Base-by-base conservation (phyloP, 2,797 vertebrate species). In the Distichodus sexfasciatus region DNA sequence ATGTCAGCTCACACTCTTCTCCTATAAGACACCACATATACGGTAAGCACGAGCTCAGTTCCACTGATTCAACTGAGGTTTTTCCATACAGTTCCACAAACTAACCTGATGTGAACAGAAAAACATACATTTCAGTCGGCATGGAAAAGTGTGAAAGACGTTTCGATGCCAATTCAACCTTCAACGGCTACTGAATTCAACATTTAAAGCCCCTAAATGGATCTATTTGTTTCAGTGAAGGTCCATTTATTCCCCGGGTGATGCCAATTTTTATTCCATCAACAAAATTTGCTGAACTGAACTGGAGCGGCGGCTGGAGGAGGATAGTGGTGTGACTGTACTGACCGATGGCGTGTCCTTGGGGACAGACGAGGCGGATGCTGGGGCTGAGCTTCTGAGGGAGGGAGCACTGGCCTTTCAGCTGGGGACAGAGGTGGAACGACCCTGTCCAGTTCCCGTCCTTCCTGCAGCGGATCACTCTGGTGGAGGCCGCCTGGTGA, bases 371-470 rank as follows among this genome's bases (percentile, higher is more conserved):
- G 79, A 96, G 87, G 75, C 93, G 93, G 33, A 98, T 91, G 78
- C 88, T 91, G 48, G 90, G 89, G 84, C 92, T 94, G 81, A 96
- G 91, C 79, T 92, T 93, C n/a, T 90, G 91, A 35, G 97, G 96
- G 77, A 92, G 89, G 0, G 93, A 81, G 75, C 97, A 99, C 65
- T 96, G 93, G 51, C 97, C 97, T 76, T 90, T 93, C 89, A 92
- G 93, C 66, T 94, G 88, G 47, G 86, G 82, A 86, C 97, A 99
- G n/a, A 99, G 76, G n/a, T 91, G 92, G 84, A 99, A 97, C 0
- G 93, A 93, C 21, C 95, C 95, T 0, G 94, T 98, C 97, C 97
- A 99, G 76, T 94, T 97, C 19, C 97, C 97, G 3, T 99, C 95
- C 83, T 97, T 99, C 78, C 92, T 90, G 81, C 97, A 99, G 71